phyloP scores from a whole-genome alignment of 1,140 invertebrate species.

The Phymorhynchus buccinoides region DNA sequence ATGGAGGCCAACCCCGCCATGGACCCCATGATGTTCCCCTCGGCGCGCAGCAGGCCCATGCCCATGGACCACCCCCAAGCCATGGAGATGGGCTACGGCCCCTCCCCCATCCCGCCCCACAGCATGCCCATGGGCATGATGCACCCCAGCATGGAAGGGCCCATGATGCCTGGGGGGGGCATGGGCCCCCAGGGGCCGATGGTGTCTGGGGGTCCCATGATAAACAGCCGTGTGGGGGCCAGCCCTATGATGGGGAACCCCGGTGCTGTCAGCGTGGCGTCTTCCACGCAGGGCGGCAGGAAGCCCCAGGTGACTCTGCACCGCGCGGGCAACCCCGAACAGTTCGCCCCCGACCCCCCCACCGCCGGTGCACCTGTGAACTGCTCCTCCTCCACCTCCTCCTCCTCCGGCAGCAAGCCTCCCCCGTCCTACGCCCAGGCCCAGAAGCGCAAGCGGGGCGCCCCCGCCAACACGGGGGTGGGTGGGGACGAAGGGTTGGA shows the following conservation, averaged over 20 bases:
- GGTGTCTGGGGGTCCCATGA: constrained; percentile 50
- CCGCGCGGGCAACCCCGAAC: constrained; percentile 70
- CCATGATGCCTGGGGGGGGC: constrained; percentile 52
- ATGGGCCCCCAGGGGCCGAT: constrained; percentile 74
- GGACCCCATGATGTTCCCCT: constrained; percentile 44
- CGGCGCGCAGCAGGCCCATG: constrained; percentile 56
- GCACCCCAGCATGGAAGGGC: constrained; percentile 41
- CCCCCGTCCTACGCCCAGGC: constrained; percentile 71
- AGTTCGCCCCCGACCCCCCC: constrained; percentile 64
- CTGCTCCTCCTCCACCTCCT: too few species aligned
- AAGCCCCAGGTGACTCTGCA: constrained; percentile 57
- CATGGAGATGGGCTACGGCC: constrained; percentile 48
- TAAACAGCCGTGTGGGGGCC: constrained; percentile 46
- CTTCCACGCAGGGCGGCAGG: constrained; percentile 37
- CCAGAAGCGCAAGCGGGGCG: constrained; percentile 69
- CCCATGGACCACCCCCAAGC: constrained; percentile 47
- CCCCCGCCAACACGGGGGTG: too few species aligned
- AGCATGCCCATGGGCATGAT: constrained; percentile 45
- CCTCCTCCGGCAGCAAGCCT: constrained; percentile 64
- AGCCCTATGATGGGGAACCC: constrained; percentile 45
- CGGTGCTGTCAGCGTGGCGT: constrained; percentile 28
- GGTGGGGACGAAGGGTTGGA: too few species aligned
- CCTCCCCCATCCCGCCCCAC: constrained; percentile 47
- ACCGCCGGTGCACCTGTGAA: constrained; percentile 49
- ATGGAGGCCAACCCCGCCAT: constrained; percentile 40